Evolutionary conservation across 2,113 vertebrate genomes (phyloP), one percentile per base, ranked within the genome.

Genomic region (Percina caprodes): DNA sequence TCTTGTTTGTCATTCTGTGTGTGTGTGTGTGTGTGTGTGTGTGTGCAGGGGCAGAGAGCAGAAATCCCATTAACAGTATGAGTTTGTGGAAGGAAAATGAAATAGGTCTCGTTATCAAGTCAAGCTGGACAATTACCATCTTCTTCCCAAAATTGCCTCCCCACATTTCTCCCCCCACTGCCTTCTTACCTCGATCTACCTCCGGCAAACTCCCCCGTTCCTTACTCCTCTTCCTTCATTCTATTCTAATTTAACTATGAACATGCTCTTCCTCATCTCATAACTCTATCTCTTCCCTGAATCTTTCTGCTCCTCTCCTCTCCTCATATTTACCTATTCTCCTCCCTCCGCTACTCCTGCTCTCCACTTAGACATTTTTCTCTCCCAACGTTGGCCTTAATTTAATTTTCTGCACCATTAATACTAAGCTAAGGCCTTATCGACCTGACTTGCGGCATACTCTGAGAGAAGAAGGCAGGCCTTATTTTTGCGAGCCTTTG

Each of bases 361-460:
- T 85, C 65, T 74, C 48, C 65, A 8, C 74, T 48, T 59, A 80
- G 55, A 52, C 58, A 79, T 83, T 89, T 86, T 59, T 85, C 76
- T 81, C 26, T 69, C 51, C 73, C 15, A 73, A 60, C 79, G 74
- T 87, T 84, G 18, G 73, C 79, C 74, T 80, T 90, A 80, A 91
- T 93, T 91, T 74, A 89, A 94, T 94, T 89, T 91, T 89, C 79
- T 90, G 92, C 84, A 69, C 91, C 88, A 89, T 93, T 92, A 92
- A 90, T 78, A 62, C 75, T 62, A 45, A 85, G 83, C 87, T 35
- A 49, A 84, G 75, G 79, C 75, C 83, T 83, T 69, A 82, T 77
- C 21, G 9, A 52, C 35, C 73, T 87, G 86, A 92, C 91, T 90
- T 88, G 87, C 80, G 0, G 82, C 77, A 79, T 69, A 23, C 73